phyloP scores from a whole-genome alignment of 2,888 invertebrate species.

The Halocaridina rubra region DNA sequence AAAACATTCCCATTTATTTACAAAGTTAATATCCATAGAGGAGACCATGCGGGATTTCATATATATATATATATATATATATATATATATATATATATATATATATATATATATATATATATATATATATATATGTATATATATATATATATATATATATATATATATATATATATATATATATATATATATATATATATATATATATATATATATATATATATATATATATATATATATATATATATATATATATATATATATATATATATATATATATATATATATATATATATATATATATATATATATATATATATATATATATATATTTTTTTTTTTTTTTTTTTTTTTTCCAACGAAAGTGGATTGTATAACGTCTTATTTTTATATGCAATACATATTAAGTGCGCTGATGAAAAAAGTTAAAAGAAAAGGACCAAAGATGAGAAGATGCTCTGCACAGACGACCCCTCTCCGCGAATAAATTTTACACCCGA shows the following conservation, averaged over 20 bases:
- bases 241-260: too few species aligned
- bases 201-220: background rate
- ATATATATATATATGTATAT: background rate
- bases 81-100: background rate
- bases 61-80: background rate
- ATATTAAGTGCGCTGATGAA: too few species aligned
- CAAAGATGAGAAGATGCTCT: too few species aligned
- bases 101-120: background rate
- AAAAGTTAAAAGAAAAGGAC: too few species aligned
- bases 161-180: background rate
- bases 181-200: background rate
- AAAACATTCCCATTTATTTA: background rate
- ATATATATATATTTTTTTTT: background rate
- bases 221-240: background rate
- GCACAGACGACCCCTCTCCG: too few species aligned
- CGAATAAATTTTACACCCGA: too few species aligned
- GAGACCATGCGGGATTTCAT: background rate
- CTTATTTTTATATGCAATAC: too few species aligned
- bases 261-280: background rate
- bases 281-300: background rate
- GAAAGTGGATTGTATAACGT: too few species aligned
- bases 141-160: background rate
- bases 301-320: background rate
- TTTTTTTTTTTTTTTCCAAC: too few species aligned
- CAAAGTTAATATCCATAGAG: background rate